A percentile compares a stretch with the other conserved stretches of the same genome.
Evolutionary conservation across 2,797 vertebrate genomes (phyloP).

Genomic region (Gymnopithys bicolor): DNA sequence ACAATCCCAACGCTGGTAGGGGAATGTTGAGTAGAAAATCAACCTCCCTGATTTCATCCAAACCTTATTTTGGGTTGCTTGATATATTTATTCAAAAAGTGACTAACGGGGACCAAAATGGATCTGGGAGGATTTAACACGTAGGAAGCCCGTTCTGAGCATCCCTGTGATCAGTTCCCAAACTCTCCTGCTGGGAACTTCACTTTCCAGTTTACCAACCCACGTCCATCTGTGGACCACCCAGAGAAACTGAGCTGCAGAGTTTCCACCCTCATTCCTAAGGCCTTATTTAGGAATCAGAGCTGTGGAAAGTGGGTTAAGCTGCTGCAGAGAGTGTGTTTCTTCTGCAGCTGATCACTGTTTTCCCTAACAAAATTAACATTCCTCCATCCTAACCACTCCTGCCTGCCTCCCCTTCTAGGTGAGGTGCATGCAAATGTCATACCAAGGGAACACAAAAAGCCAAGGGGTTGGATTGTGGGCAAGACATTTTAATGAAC

Average conservation of each 20-base stretch:
- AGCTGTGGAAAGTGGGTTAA: conserved; percentile 1
- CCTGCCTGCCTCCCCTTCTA: not conserved
- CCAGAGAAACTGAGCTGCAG: not conserved
- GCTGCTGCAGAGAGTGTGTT: not conserved
- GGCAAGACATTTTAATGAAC: conserved; percentile 32
- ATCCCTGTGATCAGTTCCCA: not conserved
- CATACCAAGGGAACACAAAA: conserved; percentile 31
- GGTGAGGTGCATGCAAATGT: not conserved
- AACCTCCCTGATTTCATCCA: not conserved
- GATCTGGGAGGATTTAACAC: not conserved
- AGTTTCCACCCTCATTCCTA: not conserved
- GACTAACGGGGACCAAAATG: not conserved
- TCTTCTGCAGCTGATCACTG: not conserved
- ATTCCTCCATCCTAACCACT: not conserved
- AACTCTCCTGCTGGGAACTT: not conserved
- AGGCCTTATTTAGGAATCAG: not conserved
- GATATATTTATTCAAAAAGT: not conserved
- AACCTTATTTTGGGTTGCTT: not conserved
- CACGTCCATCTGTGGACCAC: not conserved
- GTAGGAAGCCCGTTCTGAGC: not conserved
- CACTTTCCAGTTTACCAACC: not conserved
- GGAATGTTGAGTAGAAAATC: not conserved
- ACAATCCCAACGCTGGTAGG: not conserved
- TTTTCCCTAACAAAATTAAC: not conserved
- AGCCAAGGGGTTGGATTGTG: not conserved